A percentile compares a stretch with the other conserved stretches of the same genome.
These are phyloP conservation scores for Teleogryllus oceanicus DNA, from an alignment of 2,888 invertebrate species.

Conservation along the genomic window DNA sequence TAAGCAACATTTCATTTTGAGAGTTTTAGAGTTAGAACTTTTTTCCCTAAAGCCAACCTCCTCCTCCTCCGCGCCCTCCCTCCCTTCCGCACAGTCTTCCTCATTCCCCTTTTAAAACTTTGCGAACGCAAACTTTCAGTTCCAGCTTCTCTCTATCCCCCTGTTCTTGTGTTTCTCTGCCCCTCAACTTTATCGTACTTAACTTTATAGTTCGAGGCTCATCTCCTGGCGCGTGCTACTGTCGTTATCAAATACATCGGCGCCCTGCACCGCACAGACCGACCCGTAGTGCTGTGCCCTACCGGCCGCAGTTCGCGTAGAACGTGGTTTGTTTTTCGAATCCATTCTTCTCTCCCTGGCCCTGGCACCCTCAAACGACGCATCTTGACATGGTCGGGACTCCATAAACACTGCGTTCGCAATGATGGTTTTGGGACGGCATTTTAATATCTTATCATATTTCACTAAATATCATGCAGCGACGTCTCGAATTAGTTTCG, in stretches of 20 bases:
- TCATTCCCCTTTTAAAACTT: conserved; percentile 43
- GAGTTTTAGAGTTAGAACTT: conserved; percentile 36
- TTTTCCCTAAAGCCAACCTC: conserved; percentile 29
- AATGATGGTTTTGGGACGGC: too few relatives aligned
- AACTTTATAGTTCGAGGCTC: conserved; percentile 33
- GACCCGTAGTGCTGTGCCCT: not conserved
- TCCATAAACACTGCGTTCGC: too few relatives aligned
- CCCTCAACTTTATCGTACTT: conserved; percentile 36
- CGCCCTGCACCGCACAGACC: conserved; percentile 21
- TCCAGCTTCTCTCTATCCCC: conserved; percentile 35
- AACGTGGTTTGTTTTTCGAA: too few relatives aligned
- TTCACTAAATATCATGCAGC: too few relatives aligned
- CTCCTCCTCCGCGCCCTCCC: conserved; percentile 37
- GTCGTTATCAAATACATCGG: conserved; percentile 12
- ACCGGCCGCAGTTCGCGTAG: too few relatives aligned
- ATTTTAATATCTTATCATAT: too few relatives aligned
- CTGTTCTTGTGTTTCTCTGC: conserved; percentile 19
- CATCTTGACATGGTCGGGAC: too few relatives aligned
- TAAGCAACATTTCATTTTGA: conserved; percentile 37
- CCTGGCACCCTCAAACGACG: too few relatives aligned
- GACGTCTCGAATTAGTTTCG: too few relatives aligned
- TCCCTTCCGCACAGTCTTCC: conserved; percentile 35
- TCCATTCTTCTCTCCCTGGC: too few relatives aligned
- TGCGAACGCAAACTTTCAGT: conserved; percentile 40
- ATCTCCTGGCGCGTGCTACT: conserved; percentile 19